Percentiles rank a stretch among this genome's conserved stretches.
These are phyloP conservation scores for Gandaritis pyraliata DNA, from an alignment of 2,888 invertebrate species.

Conservation along the genomic window DNA sequence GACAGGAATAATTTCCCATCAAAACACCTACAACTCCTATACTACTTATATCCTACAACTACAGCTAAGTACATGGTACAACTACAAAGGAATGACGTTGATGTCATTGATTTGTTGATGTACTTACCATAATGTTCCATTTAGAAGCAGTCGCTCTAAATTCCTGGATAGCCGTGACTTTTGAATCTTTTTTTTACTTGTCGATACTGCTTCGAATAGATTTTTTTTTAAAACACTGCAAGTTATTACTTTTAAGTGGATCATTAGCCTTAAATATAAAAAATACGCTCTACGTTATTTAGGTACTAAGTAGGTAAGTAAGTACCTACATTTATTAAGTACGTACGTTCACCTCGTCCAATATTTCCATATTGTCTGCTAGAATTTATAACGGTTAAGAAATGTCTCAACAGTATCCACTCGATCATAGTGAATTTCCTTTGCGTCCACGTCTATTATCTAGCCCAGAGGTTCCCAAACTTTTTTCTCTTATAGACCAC, in stretches of 20 bases:
- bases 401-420: background rate
- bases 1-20: background rate
- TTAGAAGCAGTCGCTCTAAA: slow-evolving; percentile 26
- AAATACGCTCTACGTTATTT: no score
- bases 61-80: background rate
- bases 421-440: slow-evolving; percentile 19
- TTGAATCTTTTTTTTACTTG: slow-evolving; percentile 25
- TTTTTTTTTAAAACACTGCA: slow-evolving; percentile 11
- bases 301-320: no score
- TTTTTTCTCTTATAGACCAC: no score
- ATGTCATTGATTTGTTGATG: no score
- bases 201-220: slow-evolving; percentile 3
- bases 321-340: no score
- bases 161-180: slow-evolving; percentile 31
- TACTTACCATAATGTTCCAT: slow-evolving; percentile 27
- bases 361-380: no score
- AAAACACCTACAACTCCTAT: no score
- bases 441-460: slow-evolving; percentile 25
- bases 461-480: slow-evolving; percentile 37
- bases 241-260: slow-evolving; percentile 2
- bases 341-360: no score
- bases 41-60: no score
- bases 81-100: slow-evolving; percentile 26
- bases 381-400: background rate
- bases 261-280: no score